Conservation (phyloP, 2,888 invertebrate genomes). For the Allacma fusca region DNA sequence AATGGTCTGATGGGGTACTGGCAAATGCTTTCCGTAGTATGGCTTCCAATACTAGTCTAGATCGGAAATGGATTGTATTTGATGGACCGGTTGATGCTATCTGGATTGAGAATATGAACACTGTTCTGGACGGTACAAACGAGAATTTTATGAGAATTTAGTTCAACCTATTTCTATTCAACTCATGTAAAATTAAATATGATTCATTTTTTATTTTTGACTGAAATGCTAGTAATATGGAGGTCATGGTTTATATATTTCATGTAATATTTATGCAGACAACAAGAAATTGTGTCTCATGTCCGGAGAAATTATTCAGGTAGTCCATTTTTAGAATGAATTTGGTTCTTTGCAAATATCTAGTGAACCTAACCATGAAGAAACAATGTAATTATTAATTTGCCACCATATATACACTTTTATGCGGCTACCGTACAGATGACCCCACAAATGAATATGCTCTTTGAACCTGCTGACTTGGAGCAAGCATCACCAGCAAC, state of each 20-base stretch:
- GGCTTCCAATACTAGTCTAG: conserved; percentile 76
- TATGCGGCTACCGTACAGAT: no score
- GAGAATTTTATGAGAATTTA: no score
- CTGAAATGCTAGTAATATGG: no score
- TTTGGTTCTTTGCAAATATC: no score
- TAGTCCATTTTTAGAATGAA: no score
- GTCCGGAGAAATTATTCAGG: conserved; percentile 90
- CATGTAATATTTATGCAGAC: no score
- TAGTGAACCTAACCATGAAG: no score
- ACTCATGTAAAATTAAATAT: no score
- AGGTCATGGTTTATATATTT: neutral
- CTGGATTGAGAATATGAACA: conserved; percentile 98
- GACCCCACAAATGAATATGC: conserved; percentile 89
- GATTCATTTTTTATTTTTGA: no score
- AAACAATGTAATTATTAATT: no score
- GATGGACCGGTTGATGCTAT: conserved; percentile 96
- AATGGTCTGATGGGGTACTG: conserved; percentile 87
- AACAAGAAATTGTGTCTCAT: conserved; percentile 95
- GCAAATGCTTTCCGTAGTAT: conserved; percentile 91
- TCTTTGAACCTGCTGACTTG: conserved; percentile 92
- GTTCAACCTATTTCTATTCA: no score
- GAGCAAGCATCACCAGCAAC: conserved; percentile 96
- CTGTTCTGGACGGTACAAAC: conserved; percentile 78
- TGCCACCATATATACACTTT: no score
- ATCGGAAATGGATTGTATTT: conserved; percentile 92